Evolutionary conservation across 2,888 invertebrate genomes (phyloP).

Genomic region (Mimas tiliae): DNA sequence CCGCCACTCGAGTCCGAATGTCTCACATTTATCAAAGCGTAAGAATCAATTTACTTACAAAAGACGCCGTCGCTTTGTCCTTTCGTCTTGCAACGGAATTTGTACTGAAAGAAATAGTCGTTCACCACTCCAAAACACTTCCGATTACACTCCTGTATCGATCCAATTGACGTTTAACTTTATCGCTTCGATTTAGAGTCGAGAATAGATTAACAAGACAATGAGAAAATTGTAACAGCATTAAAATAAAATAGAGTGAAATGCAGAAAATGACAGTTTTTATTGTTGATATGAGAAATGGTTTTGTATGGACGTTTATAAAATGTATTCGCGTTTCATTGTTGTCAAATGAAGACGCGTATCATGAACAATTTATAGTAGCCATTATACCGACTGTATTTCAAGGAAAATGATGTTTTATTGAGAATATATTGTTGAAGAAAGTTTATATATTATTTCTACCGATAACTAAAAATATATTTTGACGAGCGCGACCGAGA

Average conservation of each 20-base stretch:
- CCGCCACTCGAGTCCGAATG: conserved; percentile 30
- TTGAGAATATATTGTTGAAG: not conserved
- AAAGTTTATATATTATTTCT: not conserved
- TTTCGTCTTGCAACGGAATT: conserved; percentile 24
- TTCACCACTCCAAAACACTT: conserved; percentile 20
- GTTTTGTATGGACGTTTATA: conserved; percentile 5
- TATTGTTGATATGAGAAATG: conserved; percentile 25
- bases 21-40: conserved; percentile 35
- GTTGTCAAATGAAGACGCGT: conserved; percentile 14
- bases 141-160: not conserved
- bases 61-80: conserved; percentile 29
- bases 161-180: conserved; percentile 2
- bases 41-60: conserved; percentile 36
- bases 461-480: not conserved
- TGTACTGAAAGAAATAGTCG: conserved; percentile 20
- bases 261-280: conserved; percentile 24
- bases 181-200: not conserved
- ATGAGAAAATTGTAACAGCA: not conserved
- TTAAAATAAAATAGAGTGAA: conserved; percentile 16
- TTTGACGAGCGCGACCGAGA: no score
- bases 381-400: not conserved
- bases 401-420: conserved; percentile 2
- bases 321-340: conserved; percentile 20
- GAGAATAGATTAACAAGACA: not conserved
- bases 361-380: conserved; percentile 9